A percentile compares a stretch with the other conserved stretches of the same genome.
phyloP scores from a whole-genome alignment of 1,140 invertebrate species.

The Pristionchus pacificus region DNA sequence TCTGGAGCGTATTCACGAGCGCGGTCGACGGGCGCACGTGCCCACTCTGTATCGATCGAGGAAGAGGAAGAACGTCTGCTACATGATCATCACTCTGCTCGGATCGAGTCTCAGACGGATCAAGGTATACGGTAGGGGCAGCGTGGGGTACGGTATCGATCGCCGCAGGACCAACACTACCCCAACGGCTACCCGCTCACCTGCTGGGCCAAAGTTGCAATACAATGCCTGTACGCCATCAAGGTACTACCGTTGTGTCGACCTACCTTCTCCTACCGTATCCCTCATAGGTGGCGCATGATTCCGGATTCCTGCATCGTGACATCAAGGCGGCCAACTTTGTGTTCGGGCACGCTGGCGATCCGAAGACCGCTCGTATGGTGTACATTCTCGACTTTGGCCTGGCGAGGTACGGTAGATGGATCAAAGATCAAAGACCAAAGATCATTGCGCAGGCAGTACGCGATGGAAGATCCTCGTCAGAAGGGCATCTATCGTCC shows the following conservation, averaged over 20 bases:
- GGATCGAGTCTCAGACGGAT: background rate
- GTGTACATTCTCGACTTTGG: background rate
- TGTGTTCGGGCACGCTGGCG: background rate
- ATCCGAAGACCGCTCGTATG: background rate
- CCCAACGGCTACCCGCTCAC: background rate
- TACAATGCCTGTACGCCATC: background rate
- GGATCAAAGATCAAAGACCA: too few relatives aligned
- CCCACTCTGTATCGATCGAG: too few relatives aligned
- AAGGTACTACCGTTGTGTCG: too few relatives aligned
- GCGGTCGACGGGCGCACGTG: too few relatives aligned
- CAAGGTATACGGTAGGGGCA: background rate
- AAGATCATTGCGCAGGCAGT: background rate
- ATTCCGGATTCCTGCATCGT: background rate
- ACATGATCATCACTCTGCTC: background rate
- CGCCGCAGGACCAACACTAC: background rate
- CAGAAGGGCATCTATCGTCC: background rate
- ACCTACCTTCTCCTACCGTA: background rate
- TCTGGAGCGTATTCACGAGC: too few relatives aligned
- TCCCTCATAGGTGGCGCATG: background rate
- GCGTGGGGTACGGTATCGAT: background rate
- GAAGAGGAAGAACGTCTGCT: background rate
- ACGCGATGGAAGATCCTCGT: background rate
- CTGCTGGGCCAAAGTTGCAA: background rate
- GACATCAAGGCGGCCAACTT: background rate
- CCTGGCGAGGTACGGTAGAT: background rate